Percentiles rank a stretch among this genome's conserved stretches.
Conservation (phyloP, 2,888 invertebrate species). For the Drosophila maculinotata region DNA sequence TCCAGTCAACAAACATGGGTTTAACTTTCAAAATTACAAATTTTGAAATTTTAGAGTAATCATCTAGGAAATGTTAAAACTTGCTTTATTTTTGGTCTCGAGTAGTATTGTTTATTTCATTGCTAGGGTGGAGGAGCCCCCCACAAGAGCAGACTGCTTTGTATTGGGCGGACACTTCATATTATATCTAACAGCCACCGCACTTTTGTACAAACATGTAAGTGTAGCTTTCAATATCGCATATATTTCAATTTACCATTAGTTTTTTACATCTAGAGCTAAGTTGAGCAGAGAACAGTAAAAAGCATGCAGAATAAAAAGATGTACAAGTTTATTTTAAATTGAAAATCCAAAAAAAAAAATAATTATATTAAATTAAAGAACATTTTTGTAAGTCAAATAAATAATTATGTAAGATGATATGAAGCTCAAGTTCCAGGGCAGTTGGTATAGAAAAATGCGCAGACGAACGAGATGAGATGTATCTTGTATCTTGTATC, state of each 20-base stretch:
- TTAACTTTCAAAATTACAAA: constrained; percentile 6
- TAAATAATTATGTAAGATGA: constrained; percentile 10
- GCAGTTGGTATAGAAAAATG: constrained; percentile 29
- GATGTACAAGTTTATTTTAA: constrained; percentile 45
- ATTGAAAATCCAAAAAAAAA: constrained; percentile 32
- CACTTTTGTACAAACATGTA: constrained; percentile 38
- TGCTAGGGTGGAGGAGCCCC: constrained; percentile 31
- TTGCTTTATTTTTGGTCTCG: constrained; percentile 31
- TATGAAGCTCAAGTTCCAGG: constrained; percentile 29
- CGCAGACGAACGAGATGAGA: constrained; percentile 5
- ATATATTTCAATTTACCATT: not conserved
- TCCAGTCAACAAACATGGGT: not conserved
- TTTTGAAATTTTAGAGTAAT: not conserved
- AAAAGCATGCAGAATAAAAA: constrained; percentile 17
- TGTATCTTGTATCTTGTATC: constrained; percentile 2
- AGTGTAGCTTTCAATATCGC: constrained; percentile 8
- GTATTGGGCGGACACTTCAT: constrained; percentile 8
- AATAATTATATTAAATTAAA: constrained; percentile 8
- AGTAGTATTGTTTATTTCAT: constrained; percentile 34
- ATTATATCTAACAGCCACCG: constrained; percentile 14
- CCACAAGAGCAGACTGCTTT: not conserved
- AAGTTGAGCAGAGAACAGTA: constrained; percentile 1
- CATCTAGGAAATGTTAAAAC: constrained; percentile 39
- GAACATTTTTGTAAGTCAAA: constrained; percentile 36
- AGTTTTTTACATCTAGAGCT: constrained; percentile 1